These are phyloP conservation scores for Microhierax caerulescens DNA, from an alignment of 2,797 vertebrate genomes.

Conservation along the genomic window DNA sequence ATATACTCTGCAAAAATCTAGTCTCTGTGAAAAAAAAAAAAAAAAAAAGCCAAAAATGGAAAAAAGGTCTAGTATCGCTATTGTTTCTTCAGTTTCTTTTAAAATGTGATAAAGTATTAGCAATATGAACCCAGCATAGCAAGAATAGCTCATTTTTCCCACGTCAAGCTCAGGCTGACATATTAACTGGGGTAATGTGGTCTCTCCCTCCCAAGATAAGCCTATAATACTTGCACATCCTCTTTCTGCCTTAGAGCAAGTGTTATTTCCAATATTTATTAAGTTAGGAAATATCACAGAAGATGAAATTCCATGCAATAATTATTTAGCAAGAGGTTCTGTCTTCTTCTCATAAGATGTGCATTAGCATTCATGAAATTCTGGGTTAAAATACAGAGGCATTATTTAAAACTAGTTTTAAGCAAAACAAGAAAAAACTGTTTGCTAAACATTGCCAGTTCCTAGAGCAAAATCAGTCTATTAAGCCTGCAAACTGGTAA, in stretches of 20 bases:
- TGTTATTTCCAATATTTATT: not conserved
- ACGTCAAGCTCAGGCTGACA: not conserved
- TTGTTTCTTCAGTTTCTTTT: not conserved
- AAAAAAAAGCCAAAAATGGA: too few species aligned
- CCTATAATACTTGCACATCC: slow-evolving; percentile 29
- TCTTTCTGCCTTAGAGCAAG: not conserved
- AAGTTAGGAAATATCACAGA: slow-evolving; percentile 13
- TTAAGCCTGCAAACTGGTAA: not conserved
- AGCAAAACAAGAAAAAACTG: not conserved
- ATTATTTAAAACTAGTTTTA: slow-evolving; percentile 15
- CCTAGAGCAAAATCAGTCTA: not conserved
- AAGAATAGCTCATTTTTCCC: not conserved
- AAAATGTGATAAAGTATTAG: not conserved
- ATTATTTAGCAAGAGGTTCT: slow-evolving; percentile 30
- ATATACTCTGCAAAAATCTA: not conserved
- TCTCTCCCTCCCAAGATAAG: not conserved
- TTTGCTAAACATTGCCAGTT: not conserved
- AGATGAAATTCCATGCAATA: not conserved
- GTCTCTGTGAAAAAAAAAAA: not conserved
- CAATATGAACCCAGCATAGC: not conserved
- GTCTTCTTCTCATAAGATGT: not conserved
- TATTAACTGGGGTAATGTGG: not conserved
- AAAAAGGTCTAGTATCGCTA: not conserved
- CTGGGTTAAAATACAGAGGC: slow-evolving; percentile 19
- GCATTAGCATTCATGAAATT: not conserved